Conservation (phyloP, 2,797 vertebrate species). For the Poecile montanus region DNA sequence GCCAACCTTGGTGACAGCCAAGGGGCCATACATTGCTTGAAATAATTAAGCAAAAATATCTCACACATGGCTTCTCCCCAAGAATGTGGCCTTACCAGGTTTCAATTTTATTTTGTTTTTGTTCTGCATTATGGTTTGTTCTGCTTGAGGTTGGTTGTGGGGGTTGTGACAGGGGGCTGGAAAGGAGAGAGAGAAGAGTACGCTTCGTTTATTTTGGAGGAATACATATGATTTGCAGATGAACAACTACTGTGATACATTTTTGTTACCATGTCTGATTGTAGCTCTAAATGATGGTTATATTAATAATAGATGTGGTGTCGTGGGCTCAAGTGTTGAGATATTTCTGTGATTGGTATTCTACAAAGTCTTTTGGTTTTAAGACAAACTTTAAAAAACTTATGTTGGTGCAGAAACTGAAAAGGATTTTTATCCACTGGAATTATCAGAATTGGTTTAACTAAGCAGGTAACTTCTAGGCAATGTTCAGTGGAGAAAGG, state of each 20-base stretch:
- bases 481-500: background rate
- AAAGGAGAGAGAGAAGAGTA: background rate
- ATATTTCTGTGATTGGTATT: background rate
- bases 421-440: background rate
- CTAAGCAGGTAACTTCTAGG: background rate
- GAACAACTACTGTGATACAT: background rate
- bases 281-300: background rate
- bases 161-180: background rate
- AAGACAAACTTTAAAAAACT: background rate
- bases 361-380: background rate
- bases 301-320: background rate
- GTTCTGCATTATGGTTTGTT: slow-evolving; percentile 34
- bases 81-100: slow-evolving; percentile 69
- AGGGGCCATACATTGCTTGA: slow-evolving; percentile 66
- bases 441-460: background rate
- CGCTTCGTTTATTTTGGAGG: background rate
- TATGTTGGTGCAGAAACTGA: background rate
- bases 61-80: slow-evolving; percentile 73
- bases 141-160: background rate
- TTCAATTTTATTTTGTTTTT: slow-evolving; percentile 72
- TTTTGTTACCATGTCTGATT: background rate
- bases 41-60: slow-evolving; percentile 72
- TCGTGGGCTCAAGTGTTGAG: background rate
- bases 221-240: background rate
- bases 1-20: slow-evolving; percentile 54